phyloP scores from a whole-genome alignment of 2,113 vertebrate species.

The Spilogale gracilis region DNA sequence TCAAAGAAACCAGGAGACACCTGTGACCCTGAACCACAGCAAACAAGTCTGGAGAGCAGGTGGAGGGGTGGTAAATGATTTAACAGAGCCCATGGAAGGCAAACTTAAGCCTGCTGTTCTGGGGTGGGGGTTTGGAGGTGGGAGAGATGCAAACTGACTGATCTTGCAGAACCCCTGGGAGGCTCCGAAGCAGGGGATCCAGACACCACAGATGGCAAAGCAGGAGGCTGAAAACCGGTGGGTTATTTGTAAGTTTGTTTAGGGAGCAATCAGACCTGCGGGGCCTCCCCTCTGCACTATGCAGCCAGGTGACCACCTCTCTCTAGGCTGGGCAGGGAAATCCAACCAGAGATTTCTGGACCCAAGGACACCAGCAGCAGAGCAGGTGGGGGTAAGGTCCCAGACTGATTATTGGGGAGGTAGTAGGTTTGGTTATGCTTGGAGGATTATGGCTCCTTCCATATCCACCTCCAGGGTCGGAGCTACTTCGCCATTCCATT shows the following conservation, averaged over 20 bases:
- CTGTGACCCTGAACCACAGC: constrained; percentile 16
- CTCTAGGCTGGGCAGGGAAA: background rate
- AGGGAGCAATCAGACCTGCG: background rate
- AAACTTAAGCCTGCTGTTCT: background rate
- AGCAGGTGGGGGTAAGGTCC: background rate
- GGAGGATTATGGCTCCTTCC: background rate
- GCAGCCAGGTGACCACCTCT: background rate
- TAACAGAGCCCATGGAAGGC: background rate
- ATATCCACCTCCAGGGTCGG: background rate
- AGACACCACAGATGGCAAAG: background rate
- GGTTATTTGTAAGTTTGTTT: too few species aligned
- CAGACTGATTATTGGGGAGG: background rate
- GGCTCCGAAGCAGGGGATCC: background rate
- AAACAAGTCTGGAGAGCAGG: background rate
- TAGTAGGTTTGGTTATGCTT: background rate
- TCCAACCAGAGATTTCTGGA: background rate
- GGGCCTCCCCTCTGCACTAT: background rate
- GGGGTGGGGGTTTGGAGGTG: rapidly evolving
- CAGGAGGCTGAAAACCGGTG: background rate
- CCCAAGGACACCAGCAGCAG: background rate
- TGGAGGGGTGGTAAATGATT: constrained; percentile 36
- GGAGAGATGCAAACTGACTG: too few species aligned
- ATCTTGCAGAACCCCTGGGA: background rate
- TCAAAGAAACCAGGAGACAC: constrained; percentile 54
- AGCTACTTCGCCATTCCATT: background rate